Evolutionary conservation across 2,888 invertebrate genomes (phyloP), one percentile per base, ranked within the genome.

Genomic region (Polietes domitor): DNA sequence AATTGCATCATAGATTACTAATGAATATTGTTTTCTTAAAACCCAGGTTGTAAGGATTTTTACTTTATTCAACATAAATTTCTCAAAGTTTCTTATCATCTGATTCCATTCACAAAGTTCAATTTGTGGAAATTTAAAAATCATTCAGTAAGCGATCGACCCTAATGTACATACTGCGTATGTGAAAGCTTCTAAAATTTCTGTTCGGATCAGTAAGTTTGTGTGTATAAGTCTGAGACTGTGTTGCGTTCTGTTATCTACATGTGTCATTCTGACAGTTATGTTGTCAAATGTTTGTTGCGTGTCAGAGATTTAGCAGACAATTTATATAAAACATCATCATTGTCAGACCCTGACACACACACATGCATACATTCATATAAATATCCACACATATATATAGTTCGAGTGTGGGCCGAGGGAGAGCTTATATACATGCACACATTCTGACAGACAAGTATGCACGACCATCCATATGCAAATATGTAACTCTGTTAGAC

Each of bases 201-300:
- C n/a, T n/a, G n/a, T n/a, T n/a, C n/a, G n/a, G n/a, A n/a, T n/a
- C n/a, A n/a, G n/a, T n/a, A n/a, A n/a, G n/a, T n/a, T n/a, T n/a
- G n/a, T n/a, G n/a, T n/a, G n/a, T n/a, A n/a, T 17, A 6, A 6
- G 50, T 17, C 26, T 17, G 32, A n/a, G 15, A 15, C 43, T 68
- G 68, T 68, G 43, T 43, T 68, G 15, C 77, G 80, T 75, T 74
- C 50, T 74, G 77, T 80, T 83, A 83, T 83, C 80, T 83, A 77
- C 75, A 80, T 78, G 71, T 80, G 83, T 83, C 83, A 76, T 75
- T 83, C 58, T 83, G 80, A 83, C 83, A 83, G 80, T 72, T 78
- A 77, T 75, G 78, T 75, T 83, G 83, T 83, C 83, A 83, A 68
- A 80, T 80, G 75, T 55, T 72, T 75, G 80, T 83, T 83, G 65